A percentile compares a stretch with the other conserved stretches of the same genome.
Evolutionary conservation across 2,888 invertebrate genomes (phyloP).

Genomic region (Tridacna gigas): DNA sequence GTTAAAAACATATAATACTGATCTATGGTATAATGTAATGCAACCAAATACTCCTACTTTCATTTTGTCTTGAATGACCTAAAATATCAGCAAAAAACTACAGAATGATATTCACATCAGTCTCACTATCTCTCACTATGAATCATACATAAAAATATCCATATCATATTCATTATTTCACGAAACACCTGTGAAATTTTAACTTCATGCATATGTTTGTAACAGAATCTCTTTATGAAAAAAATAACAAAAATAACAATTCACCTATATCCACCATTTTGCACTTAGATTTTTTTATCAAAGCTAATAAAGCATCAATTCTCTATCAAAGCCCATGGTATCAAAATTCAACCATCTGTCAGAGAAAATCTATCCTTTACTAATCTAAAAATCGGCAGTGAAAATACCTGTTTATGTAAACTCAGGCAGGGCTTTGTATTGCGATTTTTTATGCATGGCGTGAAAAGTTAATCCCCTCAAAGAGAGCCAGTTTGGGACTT

Average conservation of each 20-base stretch:
- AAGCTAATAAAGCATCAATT: constrained; percentile 11
- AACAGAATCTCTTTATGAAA: background rate
- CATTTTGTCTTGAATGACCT: too few species aligned
- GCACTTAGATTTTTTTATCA: background rate
- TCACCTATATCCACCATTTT: background rate
- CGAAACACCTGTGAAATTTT: too few species aligned
- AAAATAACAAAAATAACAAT: too few species aligned
- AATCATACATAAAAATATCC: too few species aligned
- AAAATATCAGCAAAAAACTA: too few species aligned
- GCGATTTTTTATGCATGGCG: constrained; percentile 52
- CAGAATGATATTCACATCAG: too few species aligned
- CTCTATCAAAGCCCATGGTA: constrained; percentile 5
- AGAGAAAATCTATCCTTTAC: background rate
- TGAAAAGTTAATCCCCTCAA: constrained; percentile 55
- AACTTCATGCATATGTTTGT: background rate
- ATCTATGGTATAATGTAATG: too few species aligned
- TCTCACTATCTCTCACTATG: too few species aligned
- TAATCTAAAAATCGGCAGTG: constrained; percentile 32
- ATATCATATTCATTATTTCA: too few species aligned
- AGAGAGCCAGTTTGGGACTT: constrained; percentile 8
- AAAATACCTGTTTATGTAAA: constrained; percentile 55
- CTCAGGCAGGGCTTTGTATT: constrained; percentile 53
- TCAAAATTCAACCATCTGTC: constrained; percentile 26
- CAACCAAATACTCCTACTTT: too few species aligned
- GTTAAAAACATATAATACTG: too few species aligned